A percentile compares a stretch with the other conserved stretches of the same genome.
These are phyloP conservation scores for Helogale parvula DNA, from an alignment of 2,113 vertebrate genomes.

Conservation along the genomic window DNA sequence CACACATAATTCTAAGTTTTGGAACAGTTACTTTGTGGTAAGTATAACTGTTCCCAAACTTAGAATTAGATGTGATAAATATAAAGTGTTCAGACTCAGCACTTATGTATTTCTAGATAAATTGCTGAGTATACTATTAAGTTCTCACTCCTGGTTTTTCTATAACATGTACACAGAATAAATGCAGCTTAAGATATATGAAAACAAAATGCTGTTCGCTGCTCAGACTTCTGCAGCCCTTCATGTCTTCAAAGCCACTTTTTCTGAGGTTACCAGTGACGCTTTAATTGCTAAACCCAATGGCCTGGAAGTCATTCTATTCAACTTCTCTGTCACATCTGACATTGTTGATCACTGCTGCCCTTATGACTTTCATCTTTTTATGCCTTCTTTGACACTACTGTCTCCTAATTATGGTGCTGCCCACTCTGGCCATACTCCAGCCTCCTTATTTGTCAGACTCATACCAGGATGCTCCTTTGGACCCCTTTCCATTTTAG, in stretches of 20 bases:
- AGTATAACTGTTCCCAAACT: constrained; percentile 73
- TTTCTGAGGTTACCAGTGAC: constrained; percentile 25
- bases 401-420: neutral
- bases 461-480: neutral
- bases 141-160: constrained; percentile 11
- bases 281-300: neutral
- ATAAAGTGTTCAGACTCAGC: constrained; percentile 61
- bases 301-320: neutral
- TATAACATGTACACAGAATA: neutral
- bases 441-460: neutral
- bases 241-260: neutral
- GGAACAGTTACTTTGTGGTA: constrained; percentile 76
- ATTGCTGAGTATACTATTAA: constrained; percentile 40
- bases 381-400: constrained; percentile 1
- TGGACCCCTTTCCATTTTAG: neutral
- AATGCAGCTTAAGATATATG: neutral
- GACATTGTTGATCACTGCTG: neutral
- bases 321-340: constrained; percentile 15
- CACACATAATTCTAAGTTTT: constrained; percentile 77
- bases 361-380: neutral
- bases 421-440: neutral
- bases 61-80: constrained; percentile 77
- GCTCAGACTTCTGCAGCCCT: neutral
- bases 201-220: neutral
- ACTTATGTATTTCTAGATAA: constrained; percentile 71